Conservation (phyloP, 2,888 invertebrate genomes). For the Lymantria dispar region DNA sequence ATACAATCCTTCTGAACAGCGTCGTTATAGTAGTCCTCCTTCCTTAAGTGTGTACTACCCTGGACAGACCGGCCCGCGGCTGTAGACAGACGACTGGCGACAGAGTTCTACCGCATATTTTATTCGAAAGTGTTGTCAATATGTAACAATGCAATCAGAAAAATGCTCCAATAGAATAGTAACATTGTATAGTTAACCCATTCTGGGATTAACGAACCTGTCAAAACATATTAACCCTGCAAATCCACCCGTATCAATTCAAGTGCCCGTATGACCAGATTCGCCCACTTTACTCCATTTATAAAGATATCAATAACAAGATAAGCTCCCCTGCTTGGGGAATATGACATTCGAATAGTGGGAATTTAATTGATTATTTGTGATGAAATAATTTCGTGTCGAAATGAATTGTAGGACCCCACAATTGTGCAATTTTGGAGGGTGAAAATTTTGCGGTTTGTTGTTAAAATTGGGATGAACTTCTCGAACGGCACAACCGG, state of each 20-base stretch:
- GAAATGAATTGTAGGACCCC: constrained; percentile 50
- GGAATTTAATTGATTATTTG: constrained; percentile 75
- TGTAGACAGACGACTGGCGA: too few species aligned
- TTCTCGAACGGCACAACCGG: too few species aligned
- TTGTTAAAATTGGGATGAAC: not conserved
- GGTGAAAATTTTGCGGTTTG: constrained; percentile 4
- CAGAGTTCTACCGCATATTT: too few species aligned
- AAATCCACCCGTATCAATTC: constrained; percentile 72
- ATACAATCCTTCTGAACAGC: too few species aligned
- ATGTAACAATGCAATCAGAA: not conserved
- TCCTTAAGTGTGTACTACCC: too few species aligned
- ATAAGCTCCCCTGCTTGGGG: constrained; percentile 51
- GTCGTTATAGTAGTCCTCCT: too few species aligned
- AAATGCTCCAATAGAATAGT: not conserved
- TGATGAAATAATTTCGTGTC: constrained; percentile 57
- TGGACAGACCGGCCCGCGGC: too few species aligned
- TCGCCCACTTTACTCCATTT: constrained; percentile 73
- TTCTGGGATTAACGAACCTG: constrained; percentile 54
- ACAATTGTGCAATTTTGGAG: constrained; percentile 26
- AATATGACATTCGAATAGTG: constrained; percentile 53
- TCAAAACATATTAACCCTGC: constrained; percentile 53
- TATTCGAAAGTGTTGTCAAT: too few species aligned
- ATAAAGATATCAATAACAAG: constrained; percentile 78
- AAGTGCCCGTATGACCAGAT: constrained; percentile 70
- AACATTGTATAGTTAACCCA: constrained; percentile 28